Conservation (phyloP, 2,888 invertebrate genomes). For the Asteroscopus sphinx region DNA sequence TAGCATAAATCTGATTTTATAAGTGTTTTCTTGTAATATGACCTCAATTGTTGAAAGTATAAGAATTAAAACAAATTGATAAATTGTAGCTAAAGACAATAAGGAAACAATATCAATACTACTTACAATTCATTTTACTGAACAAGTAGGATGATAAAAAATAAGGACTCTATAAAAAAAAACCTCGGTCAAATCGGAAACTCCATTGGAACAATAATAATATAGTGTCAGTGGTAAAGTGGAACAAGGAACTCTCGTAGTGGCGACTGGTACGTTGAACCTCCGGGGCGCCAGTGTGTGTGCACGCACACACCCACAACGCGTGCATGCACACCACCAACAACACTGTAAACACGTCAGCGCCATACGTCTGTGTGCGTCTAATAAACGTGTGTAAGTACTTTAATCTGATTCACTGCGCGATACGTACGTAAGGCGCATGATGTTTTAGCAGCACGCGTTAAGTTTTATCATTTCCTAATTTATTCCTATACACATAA, state of each 20-base stretch:
- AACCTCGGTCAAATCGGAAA: constrained; percentile 75
- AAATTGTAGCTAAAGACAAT: neutral
- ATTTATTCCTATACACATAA: constrained; percentile 39
- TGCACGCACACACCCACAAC: constrained; percentile 62
- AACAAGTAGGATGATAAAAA: constrained; percentile 46
- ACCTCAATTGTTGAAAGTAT: neutral
- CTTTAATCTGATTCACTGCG: constrained; percentile 83
- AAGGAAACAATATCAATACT: constrained; percentile 3
- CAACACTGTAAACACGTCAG: constrained; percentile 50
- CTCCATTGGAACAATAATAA: constrained; percentile 87
- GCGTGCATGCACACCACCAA: constrained; percentile 52
- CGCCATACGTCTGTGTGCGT: constrained; percentile 59
- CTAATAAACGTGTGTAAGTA: constrained; percentile 68
- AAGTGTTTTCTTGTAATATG: neutral
- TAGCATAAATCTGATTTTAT: neutral
- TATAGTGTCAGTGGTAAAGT: constrained; percentile 88
- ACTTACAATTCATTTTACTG: constrained; percentile 2
- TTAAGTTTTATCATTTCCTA: constrained; percentile 42
- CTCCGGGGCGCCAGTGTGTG: constrained; percentile 70
- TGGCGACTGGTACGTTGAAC: constrained; percentile 88
- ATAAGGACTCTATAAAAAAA: constrained; percentile 71
- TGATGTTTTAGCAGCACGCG: constrained; percentile 60
- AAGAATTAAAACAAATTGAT: no score
- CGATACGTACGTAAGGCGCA: constrained; percentile 67
- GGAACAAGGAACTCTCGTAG: constrained; percentile 89